Evolutionary conservation across 2,113 vertebrate genomes (phyloP), one percentile per base, ranked within the genome.

Genomic region (Heloderma charlesbogerti): DNA sequence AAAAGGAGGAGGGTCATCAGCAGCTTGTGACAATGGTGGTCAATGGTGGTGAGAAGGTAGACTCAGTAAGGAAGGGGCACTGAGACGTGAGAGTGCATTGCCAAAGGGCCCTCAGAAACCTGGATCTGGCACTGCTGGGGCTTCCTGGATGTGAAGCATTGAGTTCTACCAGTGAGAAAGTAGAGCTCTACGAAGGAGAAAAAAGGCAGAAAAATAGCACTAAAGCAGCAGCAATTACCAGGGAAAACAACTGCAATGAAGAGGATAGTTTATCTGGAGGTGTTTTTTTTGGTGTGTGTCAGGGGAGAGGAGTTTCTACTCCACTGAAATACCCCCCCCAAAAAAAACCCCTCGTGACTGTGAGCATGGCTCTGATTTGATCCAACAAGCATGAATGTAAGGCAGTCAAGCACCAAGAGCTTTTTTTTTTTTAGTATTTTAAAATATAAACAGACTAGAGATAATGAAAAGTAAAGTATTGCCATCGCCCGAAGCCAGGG

Each of bases 391-490:
- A 6, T 51, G 7, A 81, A 6, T 77, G 18, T 66, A 84, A 75
- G 29, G 10, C 29, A 86, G 3, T 7, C 8, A 29, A 51, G 37
- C 12, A 45, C 48, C 63, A 37, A 87, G 4, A 87, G 10, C 0
- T 20, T 82, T 45, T 71, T 37, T 63, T 66, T 51, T 27, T 88
- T 63, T 22, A 43, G 10, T 43, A n/a, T 74, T 91, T 57, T 82
- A 63, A 87, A 87, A 48, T 15, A 87, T 81, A 82, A 81, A 13
- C 31, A 48, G 31, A 34, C 12, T 79, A 69, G 74, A 45, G 31
- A 82, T 87, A 87, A 82, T 75, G 51, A 87, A 66, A 87, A 91
- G 54, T 16, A 86, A 81, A 87, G 25, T 37, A 87, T 31, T 20
- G 43, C 80, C 31, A 83, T 91, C 69, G 57, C 45, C 25, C 15